Conservation (phyloP, 1,140 invertebrate species). For the Microvelia longipes region DNA sequence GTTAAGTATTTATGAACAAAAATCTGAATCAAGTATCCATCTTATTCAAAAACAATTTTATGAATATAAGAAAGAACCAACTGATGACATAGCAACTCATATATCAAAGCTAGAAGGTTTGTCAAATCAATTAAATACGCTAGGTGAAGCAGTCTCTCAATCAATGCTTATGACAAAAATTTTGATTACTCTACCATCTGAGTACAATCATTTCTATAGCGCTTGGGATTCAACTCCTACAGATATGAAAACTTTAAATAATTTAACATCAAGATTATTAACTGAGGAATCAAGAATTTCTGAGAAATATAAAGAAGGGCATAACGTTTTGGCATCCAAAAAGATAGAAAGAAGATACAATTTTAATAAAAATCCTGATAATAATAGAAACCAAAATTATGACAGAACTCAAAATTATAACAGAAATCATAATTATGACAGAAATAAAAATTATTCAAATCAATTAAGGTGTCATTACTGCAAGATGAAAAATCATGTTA, state of each 20-base stretch:
- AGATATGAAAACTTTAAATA: neutral
- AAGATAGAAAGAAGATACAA: neutral
- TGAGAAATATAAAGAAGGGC: neutral
- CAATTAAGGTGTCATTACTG: neutral
- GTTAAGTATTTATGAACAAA: neutral
- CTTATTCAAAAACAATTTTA: neutral
- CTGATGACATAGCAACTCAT: neutral
- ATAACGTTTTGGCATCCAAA: neutral
- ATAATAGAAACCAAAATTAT: no score
- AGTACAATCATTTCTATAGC: neutral
- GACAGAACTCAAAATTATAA: neutral
- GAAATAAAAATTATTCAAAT: no score
- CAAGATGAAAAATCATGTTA: neutral
- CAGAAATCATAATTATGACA: neutral
- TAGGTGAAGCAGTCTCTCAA: neutral
- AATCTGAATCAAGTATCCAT: neutral
- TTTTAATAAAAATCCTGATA: neutral
- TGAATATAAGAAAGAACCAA: neutral
- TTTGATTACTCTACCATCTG: neutral
- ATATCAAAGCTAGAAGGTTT: neutral
- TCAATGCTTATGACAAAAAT: neutral
- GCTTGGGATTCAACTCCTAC: neutral
- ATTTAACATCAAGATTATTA: neutral
- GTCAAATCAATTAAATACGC: neutral
- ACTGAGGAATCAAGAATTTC: neutral